Base-by-base conservation (phyloP, 2,113 vertebrate genomes). In the Morphnarchus princeps region DNA sequence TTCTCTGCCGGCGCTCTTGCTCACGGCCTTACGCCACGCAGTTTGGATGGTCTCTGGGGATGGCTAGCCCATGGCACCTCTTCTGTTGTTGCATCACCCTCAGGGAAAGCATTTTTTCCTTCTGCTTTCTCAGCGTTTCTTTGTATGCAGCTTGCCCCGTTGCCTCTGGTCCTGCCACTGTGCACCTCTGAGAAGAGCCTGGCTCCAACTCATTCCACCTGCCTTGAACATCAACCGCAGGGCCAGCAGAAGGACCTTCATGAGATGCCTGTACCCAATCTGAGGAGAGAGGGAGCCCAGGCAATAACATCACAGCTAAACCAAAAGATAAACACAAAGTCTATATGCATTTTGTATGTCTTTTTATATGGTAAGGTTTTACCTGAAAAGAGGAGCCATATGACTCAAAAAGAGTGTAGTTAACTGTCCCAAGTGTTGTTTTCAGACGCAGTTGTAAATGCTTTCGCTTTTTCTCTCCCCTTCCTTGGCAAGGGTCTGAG, bases 121-220 rank as follows among this genome's bases (percentile, higher is more conserved):
- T 74, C 36, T 4, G 1, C 13, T 4, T 84, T 6, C 24, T 76
- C 7, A 22, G 13, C 0, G 0, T 92, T 77, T 65, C 63, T 55
- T 62, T 63, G 13, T 49, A 20, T 0, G 6, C 28, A 49, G 24
- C 10, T 55, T 65, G 43, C 24, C 16, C 16, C 45, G 6, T 15
- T 55, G 45, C 32, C 31, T 63, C 54, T 57, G 18, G 10, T 61
- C 6, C 31, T 71, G 57, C 10, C 50, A 31, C 43, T 65, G 38
- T 34, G 28, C 34, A 71, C 16, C 67, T 63, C 66, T 63, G 73
- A 49, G 47, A 58, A 87, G 43, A 87, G 14, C 6, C 25, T 70
- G 59, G 13, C 19, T 65, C 58, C 15, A 38, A 1, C 42, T 32
- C 22, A 4, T 66, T 42, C 70, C 42, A 16, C 31, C 36, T 54